Evolutionary conservation across 2,888 invertebrate species (phyloP).

Genomic region (Acronicta leporina): DNA sequence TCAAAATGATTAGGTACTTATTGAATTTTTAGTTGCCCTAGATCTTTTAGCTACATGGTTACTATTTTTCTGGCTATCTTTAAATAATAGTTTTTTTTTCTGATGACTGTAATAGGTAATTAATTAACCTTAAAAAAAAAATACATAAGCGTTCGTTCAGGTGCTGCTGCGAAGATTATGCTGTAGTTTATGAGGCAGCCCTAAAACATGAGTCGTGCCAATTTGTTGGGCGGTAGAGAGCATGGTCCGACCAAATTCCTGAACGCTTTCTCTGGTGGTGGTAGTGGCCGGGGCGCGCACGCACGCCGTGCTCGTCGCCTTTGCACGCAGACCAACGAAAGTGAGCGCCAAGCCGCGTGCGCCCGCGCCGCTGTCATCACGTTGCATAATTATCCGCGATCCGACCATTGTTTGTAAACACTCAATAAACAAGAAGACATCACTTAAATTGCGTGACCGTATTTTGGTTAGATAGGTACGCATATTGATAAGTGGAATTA

Average conservation of each 20-base stretch:
- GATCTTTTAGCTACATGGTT: not conserved
- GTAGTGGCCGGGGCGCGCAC: conserved; percentile 59
- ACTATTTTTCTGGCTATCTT: too few relatives aligned
- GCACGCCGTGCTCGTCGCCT: conserved; percentile 42
- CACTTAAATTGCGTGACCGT: conserved; percentile 78
- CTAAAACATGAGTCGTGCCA: conserved; percentile 57
- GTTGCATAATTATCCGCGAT: conserved; percentile 87
- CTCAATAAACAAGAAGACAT: conserved; percentile 75
- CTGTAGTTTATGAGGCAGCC: conserved; percentile 39
- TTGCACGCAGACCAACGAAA: conserved; percentile 80
- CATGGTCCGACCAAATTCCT: conserved; percentile 84
- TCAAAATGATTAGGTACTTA: conserved; percentile 22
- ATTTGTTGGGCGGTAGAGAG: conserved; percentile 64
- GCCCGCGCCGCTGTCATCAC: conserved; percentile 79
- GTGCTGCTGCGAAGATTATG: conserved; percentile 7
- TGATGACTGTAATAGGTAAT: not conserved
- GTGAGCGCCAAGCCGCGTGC: conserved; percentile 79
- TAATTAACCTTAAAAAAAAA: not conserved
- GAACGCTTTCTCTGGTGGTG: conserved; percentile 84
- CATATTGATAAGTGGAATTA: conserved; percentile 54
- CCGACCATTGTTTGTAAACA: conserved; percentile 87
- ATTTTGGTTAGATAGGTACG: conserved; percentile 73
- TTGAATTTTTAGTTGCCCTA: conserved; percentile 2
- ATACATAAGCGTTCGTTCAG: conserved; percentile 1
- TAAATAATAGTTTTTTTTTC: not conserved